phyloP scores from a whole-genome alignment of 2,888 invertebrate species.

The Notodonta ziczac region DNA sequence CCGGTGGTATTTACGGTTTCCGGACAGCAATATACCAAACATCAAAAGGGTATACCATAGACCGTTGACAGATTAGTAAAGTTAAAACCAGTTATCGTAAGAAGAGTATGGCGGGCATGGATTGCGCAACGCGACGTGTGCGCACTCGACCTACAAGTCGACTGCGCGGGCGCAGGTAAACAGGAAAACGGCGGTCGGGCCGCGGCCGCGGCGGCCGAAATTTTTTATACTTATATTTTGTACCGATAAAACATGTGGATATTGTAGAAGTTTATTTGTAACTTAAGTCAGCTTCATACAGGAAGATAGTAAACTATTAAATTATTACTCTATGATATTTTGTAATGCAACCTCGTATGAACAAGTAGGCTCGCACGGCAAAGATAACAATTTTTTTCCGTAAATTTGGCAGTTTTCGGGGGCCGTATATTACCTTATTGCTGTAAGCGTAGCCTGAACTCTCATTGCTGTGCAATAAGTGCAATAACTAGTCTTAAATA shows the following conservation, averaged over 20 bases:
- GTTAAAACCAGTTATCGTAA: slow-evolving; percentile 47
- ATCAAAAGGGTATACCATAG: slow-evolving; percentile 1
- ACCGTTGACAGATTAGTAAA: slow-evolving; percentile 24
- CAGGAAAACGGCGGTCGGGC: slow-evolving; percentile 47
- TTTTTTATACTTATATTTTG: slow-evolving; percentile 28
- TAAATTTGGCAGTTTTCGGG: too few species aligned
- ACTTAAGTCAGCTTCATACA: neutral
- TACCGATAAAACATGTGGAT: neutral
- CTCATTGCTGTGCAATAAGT: too few species aligned
- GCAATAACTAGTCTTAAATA: neutral
- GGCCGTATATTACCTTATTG: too few species aligned
- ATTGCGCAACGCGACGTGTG: slow-evolving; percentile 44
- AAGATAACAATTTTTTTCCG: too few species aligned
- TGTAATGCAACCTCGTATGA: too few species aligned
- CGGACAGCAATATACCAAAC: slow-evolving; percentile 26
- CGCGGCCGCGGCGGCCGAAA: slow-evolving; percentile 18
- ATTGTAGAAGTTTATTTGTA: slow-evolving; percentile 5
- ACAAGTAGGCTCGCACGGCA: too few species aligned
- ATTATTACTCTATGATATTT: too few species aligned
- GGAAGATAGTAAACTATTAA: neutral
- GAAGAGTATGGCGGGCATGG: slow-evolving; percentile 30
- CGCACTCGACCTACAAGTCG: slow-evolving; percentile 38
- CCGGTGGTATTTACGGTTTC: slow-evolving; percentile 56
- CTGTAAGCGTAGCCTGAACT: too few species aligned
- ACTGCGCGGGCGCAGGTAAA: slow-evolving; percentile 44